Evolutionary conservation across 1,140 invertebrate species (phyloP).

Genomic region (Brachionus plicatilis): DNA sequence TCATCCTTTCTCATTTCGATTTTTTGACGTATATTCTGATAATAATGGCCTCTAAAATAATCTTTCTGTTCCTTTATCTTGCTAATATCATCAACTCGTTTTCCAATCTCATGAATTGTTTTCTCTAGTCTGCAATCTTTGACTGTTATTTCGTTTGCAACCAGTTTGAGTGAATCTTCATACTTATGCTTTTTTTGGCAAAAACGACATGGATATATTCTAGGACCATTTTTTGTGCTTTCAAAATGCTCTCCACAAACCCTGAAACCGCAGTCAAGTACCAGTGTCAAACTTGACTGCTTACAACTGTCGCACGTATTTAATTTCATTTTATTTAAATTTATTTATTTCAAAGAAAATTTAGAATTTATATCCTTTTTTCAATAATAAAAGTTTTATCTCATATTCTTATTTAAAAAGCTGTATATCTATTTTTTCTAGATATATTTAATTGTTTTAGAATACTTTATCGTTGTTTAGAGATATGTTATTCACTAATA

Average conservation of each 20-base stretch:
- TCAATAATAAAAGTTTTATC: background rate
- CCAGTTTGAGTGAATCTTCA: background rate
- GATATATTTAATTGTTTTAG: background rate
- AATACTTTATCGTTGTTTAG: background rate
- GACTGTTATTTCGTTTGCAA: background rate
- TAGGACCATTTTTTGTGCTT: background rate
- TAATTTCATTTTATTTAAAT: background rate
- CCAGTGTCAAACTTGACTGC: background rate
- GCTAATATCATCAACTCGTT: background rate
- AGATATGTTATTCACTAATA: background rate
- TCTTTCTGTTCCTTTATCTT: background rate
- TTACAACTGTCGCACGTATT: background rate
- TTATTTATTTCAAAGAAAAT: background rate
- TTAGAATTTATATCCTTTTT: background rate
- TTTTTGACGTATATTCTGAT: background rate
- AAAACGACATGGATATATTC: background rate
- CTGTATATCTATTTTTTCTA: too few species aligned
- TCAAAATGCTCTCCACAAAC: background rate
- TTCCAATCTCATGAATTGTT: background rate
- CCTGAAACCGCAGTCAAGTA: background rate
- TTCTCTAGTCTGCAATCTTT: background rate
- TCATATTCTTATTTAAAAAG: too few species aligned
- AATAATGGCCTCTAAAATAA: background rate
- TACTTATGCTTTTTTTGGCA: background rate
- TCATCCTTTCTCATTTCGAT: background rate